Percentiles rank a stretch among this genome's conserved stretches.
Evolutionary conservation across 1,140 invertebrate species (phyloP).

Genomic region (Ceratosolen fusciceps): DNA sequence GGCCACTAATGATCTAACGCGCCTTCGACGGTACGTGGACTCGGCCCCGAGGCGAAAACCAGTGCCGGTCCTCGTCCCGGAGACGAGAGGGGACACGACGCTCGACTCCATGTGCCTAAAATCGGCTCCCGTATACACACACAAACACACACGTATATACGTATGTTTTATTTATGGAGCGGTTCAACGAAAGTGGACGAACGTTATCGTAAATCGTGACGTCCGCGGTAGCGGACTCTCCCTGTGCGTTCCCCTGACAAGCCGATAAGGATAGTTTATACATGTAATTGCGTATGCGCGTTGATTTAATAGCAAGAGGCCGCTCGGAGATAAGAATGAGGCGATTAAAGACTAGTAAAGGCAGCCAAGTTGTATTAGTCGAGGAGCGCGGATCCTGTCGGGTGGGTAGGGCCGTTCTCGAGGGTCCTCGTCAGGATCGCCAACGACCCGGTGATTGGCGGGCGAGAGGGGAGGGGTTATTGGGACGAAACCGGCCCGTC

Average conservation of each 20-base stretch:
- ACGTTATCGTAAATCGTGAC: not conserved
- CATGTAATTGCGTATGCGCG: not conserved
- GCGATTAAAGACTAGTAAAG: not conserved
- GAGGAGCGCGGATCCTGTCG: not conserved
- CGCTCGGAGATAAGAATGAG: not conserved
- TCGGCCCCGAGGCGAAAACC: conserved; percentile 8
- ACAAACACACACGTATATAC: not conserved
- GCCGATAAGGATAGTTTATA: not conserved
- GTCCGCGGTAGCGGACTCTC: not conserved
- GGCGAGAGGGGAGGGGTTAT: not conserved
- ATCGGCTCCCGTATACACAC: no score
- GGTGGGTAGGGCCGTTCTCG: no score
- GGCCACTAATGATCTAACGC: conserved; percentile 25
- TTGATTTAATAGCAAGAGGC: not conserved
- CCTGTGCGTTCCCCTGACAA: not conserved
- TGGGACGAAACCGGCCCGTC: not conserved
- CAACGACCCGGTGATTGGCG: no score
- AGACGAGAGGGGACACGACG: no score
- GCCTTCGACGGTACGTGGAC: conserved; percentile 16
- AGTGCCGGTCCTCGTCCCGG: conserved; percentile 25
- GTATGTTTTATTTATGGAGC: conserved; percentile 1
- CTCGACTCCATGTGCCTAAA: no score
- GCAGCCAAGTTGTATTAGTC: conserved; percentile 20
- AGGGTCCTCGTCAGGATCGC: no score
- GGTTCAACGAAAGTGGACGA: not conserved